These are phyloP conservation scores for Bombus soroeensis DNA, from an alignment of 1,140 invertebrate species.

Conservation along the genomic window DNA sequence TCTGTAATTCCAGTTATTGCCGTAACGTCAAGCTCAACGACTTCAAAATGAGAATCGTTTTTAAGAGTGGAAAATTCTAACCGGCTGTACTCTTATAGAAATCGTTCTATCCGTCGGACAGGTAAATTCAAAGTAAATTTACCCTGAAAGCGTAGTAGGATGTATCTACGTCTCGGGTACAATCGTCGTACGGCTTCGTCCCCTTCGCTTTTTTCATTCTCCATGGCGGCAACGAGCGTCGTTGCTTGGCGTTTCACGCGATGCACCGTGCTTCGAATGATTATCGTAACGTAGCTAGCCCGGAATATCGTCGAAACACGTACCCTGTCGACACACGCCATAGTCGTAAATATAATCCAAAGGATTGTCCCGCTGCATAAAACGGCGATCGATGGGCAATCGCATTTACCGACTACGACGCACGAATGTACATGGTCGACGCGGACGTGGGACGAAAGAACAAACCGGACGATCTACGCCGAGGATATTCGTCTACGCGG, in stretches of 20 bases:
- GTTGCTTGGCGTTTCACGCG: slow-evolving; percentile 8
- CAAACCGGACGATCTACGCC: background rate
- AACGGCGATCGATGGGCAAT: background rate
- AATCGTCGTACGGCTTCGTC: no score
- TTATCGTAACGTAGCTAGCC: background rate
- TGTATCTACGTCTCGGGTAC: background rate
- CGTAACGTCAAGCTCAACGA: background rate
- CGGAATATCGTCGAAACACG: background rate
- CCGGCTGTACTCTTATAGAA: rapidly evolving
- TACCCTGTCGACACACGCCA: background rate
- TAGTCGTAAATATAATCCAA: background rate
- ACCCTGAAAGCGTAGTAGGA: no score
- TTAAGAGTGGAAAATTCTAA: background rate
- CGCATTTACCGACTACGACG: background rate
- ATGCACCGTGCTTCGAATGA: slow-evolving; percentile 4
- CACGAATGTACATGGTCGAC: background rate
- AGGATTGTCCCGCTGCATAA: background rate
- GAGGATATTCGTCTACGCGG: background rate
- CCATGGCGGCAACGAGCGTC: background rate
- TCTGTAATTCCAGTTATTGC: no score
- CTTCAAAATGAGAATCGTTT: background rate
- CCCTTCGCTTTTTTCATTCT: background rate
- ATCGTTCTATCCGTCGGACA: background rate
- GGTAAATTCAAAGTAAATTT: background rate
- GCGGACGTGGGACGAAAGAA: background rate